phyloP scores from a whole-genome alignment of 2,113 vertebrate genomes.

The Egretta garzetta region DNA sequence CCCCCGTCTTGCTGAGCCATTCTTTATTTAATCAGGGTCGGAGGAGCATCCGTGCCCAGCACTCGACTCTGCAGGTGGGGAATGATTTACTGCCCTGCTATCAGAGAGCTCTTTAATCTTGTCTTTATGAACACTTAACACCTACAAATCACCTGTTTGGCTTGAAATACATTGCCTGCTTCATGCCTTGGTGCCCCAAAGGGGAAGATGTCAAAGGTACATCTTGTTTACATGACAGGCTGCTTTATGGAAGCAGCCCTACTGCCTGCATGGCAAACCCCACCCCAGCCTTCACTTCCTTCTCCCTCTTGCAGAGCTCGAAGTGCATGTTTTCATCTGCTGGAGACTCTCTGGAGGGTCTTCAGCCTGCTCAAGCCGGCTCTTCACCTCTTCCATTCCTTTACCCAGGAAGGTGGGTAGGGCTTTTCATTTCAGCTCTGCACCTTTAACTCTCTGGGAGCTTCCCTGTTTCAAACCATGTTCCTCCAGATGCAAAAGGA shows the following conservation, averaged over 20 bases:
- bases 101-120: conserved; percentile 67
- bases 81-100: conserved; percentile 52
- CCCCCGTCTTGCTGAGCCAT: not conserved
- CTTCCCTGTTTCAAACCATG: not conserved
- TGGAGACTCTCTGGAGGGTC: not conserved
- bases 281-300: not conserved
- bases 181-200: conserved; percentile 54
- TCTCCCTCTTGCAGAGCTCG: not conserved
- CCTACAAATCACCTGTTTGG: conserved; percentile 62
- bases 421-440: not conserved
- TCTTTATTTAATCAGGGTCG: conserved; percentile 59
- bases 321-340: not conserved
- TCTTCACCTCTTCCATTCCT: not conserved
- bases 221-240: conserved; percentile 69
- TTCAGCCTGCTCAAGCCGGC: not conserved
- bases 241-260: conserved; percentile 12
- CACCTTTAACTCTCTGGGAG: not conserved
- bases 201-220: conserved; percentile 56
- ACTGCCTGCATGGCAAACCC: not conserved
- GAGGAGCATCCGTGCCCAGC: not conserved
- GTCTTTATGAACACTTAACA: conserved; percentile 66
- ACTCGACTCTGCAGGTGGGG: conserved; percentile 31
- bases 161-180: conserved; percentile 44
- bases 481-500: not conserved
- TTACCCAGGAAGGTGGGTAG: not conserved